These are phyloP conservation scores for Zaprionus capensis DNA, from an alignment of 1,140 invertebrate genomes.

Conservation along the genomic window DNA sequence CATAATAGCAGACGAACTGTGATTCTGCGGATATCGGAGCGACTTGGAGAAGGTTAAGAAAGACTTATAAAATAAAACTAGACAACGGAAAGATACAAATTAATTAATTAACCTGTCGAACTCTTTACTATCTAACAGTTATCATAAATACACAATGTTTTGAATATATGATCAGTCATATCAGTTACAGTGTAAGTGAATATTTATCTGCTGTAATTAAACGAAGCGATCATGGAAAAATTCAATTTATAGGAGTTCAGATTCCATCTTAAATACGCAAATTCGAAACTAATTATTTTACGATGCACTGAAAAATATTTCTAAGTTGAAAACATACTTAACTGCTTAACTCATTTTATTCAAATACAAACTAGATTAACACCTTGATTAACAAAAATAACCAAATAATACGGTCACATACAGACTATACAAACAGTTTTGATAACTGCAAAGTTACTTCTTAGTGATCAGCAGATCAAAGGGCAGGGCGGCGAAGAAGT, in stretches of 20 bases:
- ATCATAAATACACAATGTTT: neutral
- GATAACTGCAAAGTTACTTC: slow-evolving; percentile 27
- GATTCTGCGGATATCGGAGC: slow-evolving; percentile 18
- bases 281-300: neutral
- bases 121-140: neutral
- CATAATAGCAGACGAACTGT: slow-evolving; percentile 41
- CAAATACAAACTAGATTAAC: slow-evolving; percentile 65
- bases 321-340: neutral
- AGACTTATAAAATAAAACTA: too few species aligned
- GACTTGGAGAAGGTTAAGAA: slow-evolving; percentile 19
- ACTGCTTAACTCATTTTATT: slow-evolving; percentile 44
- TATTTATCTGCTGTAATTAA: neutral
- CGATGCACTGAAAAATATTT: neutral
- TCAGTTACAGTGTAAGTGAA: neutral
- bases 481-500: slow-evolving; percentile 74
- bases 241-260: neutral
- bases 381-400: slow-evolving; percentile 38
- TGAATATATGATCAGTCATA: neutral
- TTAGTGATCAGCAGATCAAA: slow-evolving; percentile 71
- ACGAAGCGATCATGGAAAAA: neutral
- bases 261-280: neutral
- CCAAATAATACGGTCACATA: slow-evolving; percentile 25
- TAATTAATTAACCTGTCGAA: too few species aligned
- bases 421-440: neutral
- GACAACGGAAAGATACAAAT: neutral